Conservation (phyloP, 2,113 vertebrate genomes). For the Rhineura floridana region DNA sequence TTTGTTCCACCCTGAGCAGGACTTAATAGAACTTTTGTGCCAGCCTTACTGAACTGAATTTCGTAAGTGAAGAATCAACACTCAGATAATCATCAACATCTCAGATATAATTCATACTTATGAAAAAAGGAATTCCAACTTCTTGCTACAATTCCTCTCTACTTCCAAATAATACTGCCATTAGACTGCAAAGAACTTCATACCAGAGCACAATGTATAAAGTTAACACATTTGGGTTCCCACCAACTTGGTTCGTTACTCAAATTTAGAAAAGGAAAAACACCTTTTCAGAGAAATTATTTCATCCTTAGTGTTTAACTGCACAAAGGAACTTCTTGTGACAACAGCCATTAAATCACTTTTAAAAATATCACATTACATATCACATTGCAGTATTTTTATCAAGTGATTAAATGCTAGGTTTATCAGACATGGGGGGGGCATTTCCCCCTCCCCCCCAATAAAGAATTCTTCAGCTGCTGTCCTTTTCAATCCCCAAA, state of each 20-base stretch:
- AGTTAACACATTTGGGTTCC: accelerated
- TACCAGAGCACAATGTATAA: not conserved
- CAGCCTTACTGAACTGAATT: not conserved
- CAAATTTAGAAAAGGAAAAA: not conserved
- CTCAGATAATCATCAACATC: too few species aligned
- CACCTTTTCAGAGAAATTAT: not conserved
- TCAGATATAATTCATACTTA: not conserved
- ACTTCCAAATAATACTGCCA: not conserved
- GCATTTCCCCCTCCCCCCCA: not conserved
- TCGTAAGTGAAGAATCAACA: not conserved
- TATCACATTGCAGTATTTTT: not conserved
- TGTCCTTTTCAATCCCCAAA: not conserved
- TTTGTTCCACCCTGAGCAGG: not conserved
- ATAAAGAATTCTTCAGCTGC: not conserved
- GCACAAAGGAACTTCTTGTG: not conserved
- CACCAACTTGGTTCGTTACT: not conserved
- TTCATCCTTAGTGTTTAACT: not conserved
- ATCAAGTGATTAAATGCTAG: not conserved
- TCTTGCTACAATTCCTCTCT: not conserved
- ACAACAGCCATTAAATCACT: conserved; percentile 11
- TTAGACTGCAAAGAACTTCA: not conserved
- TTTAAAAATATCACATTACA: conserved; percentile 10
- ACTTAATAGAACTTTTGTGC: not conserved
- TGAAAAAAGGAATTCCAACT: not conserved
- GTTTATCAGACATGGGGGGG: not conserved